A percentile compares a stretch with the other conserved stretches of the same genome.
These are phyloP conservation scores for Leptobrachium ailaonicum DNA, from an alignment of 2,113 vertebrate species.

Conservation along the genomic window DNA sequence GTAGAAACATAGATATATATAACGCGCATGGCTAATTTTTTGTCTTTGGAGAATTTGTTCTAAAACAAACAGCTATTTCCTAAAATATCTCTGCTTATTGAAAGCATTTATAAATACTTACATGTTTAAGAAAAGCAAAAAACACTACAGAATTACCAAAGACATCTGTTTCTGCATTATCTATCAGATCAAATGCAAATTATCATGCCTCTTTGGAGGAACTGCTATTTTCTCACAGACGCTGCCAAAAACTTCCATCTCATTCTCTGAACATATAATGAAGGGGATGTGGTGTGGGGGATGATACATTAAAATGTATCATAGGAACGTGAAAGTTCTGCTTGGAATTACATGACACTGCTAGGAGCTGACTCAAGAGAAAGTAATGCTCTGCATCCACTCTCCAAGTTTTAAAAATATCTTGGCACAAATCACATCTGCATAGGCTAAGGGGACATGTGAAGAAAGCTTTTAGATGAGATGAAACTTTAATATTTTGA, in stretches of 20 bases:
- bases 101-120: slow-evolving; percentile 14
- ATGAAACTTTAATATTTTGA: too few species aligned
- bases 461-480: too few species aligned
- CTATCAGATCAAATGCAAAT: slow-evolving; percentile 13
- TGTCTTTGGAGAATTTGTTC: slow-evolving; percentile 7
- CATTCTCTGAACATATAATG: slow-evolving; percentile 14
- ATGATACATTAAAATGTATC: not conserved
- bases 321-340: not conserved
- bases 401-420: slow-evolving; percentile 31
- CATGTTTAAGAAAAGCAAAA: slow-evolving; percentile 18
- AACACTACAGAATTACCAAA: slow-evolving; percentile 14
- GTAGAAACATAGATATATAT: slow-evolving; percentile 3
- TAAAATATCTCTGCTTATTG: slow-evolving; percentile 27
- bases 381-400: not conserved
- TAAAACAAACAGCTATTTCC: slow-evolving; percentile 24
- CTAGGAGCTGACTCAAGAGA: not conserved
- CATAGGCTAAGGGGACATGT: not conserved
- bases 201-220: not conserved
- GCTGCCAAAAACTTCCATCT: slow-evolving; percentile 27
- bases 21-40: not conserved
- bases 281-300: not conserved
- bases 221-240: slow-evolving; percentile 33
- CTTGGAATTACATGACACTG: not conserved
- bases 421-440: slow-evolving; percentile 19
- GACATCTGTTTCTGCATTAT: slow-evolving; percentile 37